These are phyloP conservation scores for Equus przewalskii DNA, from an alignment of 2,113 vertebrate genomes.

Conservation along the genomic window DNA sequence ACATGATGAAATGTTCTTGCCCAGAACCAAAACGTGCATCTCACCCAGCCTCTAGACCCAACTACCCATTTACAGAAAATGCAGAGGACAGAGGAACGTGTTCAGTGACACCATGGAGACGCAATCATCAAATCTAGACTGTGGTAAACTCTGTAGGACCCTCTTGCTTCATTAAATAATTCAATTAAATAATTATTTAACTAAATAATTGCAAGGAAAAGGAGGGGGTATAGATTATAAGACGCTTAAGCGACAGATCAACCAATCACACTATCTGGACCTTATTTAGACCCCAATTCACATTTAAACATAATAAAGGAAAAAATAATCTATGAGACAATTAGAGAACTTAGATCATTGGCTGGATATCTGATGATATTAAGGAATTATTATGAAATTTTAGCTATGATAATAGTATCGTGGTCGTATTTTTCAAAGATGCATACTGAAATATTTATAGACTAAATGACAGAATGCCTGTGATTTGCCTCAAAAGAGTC, in stretches of 20 bases:
- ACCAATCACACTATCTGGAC: background rate
- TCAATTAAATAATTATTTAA: background rate
- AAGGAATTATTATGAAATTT: background rate
- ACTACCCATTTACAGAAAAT: background rate
- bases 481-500: background rate
- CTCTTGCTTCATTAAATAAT: background rate
- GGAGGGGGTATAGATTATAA: background rate
- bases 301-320: background rate
- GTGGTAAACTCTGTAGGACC: background rate
- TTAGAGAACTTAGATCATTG: background rate
- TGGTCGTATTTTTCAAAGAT: background rate
- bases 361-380: background rate
- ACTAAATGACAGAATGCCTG: background rate
- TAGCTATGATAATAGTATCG: background rate
- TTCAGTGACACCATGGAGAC: background rate
- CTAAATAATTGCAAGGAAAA: background rate
- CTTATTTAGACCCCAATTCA: background rate
- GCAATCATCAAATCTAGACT: background rate
- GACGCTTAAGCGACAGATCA: background rate
- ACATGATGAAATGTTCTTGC: background rate
- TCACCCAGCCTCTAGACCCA: background rate
- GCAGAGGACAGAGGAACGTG: background rate
- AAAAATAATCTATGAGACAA: background rate
- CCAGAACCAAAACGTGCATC: background rate
- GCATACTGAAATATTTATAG: background rate